Base-by-base conservation (phyloP, 2,113 vertebrate genomes). In the Chelonoidis abingdonii region DNA sequence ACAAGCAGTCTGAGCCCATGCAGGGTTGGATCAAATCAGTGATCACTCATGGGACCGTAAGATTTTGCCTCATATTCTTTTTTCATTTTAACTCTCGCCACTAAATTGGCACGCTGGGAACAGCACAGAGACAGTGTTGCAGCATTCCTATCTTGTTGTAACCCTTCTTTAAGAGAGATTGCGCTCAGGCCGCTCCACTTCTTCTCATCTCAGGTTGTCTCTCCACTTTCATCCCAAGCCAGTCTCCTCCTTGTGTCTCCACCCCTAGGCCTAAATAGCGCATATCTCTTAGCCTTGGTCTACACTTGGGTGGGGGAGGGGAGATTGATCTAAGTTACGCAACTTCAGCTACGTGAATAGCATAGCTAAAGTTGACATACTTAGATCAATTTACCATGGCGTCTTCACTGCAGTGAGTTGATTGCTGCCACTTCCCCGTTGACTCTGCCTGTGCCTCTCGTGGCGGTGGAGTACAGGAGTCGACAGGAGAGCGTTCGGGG, bases 1-100 rank as follows among this genome's bases (percentile, higher is more conserved):
- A 62, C 83, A 84, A 6, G 27, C 62, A 49, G n/a, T 44, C 91
- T 27, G 49, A 0, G 1, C 53, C 52, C 62, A n/a, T 0, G 0
- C 19, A 65, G n/a, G 9, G 27, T 86, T n/a, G 44, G 83, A 8
- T 75, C 84, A 90, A 0, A 49, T 79, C 50, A 10, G 3, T 76
- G 78, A 78, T 47, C 75, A 13, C 83, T 94, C 41, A 56, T 21
- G 82, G n/a, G n/a, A 5, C 88, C 89, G 24, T 2, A 4, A 3
- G 16, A 5, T 57, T 86, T 93, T 89, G 80, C 78, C 49, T 81
- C 41, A 35, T 10, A 6, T 80, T 54, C 29, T 80, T 75, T 80
- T 75, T 44, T 76, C 10, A 44, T 44, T 76, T 38, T 69, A 16
- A 69, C 7, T 76, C 7, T 76, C n/a, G 44, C 21, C 24, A 25